Base-by-base conservation (phyloP, 2,888 invertebrate species). In the Philereme vetulata region DNA sequence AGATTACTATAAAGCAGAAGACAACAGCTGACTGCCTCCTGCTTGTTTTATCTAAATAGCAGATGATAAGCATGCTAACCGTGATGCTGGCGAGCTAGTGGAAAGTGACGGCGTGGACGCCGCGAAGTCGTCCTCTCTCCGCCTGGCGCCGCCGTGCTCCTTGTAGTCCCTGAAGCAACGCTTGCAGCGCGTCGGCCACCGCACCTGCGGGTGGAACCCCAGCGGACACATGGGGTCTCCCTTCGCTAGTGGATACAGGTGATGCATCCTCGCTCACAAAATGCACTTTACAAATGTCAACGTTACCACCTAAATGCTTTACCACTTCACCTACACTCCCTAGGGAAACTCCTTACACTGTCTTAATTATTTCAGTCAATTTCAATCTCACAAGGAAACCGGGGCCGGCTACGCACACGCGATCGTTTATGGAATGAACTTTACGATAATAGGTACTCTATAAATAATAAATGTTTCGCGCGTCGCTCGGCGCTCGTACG, bases 161-260 rank as follows among this genome's bases (percentile, higher is more conserved):
- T 97, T 97, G 90, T 97, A 97, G 85, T 97, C 97, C 74, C 96
- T 95, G 93, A 97, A 98, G 88, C 98, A 98, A 75, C 98, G 93
- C 90, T 98, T 98, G 92, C 98, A 98, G 78, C 97, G 94, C 60
- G 97, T 97, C 51, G 98, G 98, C 96, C 97, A 97, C 78, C 97
- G 95, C 74, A 97, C 97, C 93, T 98, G 98, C 62, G 98, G 98
- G 92, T 98, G 97, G 88, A 98, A 98, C 48, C 98, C 98, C 82
- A 98, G 93, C 66, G 97, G 98, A 86, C 98, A 98, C 74, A 98
- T 89, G 67, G 97, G 96, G 88, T 98, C 98, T 76, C 96, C 96
- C 88, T 97, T 97, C 81, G 95, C 95, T 81, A 96, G 88, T 45
- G 96, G 95, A 84, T 95, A 96, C 82, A 95, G 85, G 85, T 95